Base-by-base conservation (phyloP, 2,888 invertebrate species). In the Leptinotarsa haldemani region DNA sequence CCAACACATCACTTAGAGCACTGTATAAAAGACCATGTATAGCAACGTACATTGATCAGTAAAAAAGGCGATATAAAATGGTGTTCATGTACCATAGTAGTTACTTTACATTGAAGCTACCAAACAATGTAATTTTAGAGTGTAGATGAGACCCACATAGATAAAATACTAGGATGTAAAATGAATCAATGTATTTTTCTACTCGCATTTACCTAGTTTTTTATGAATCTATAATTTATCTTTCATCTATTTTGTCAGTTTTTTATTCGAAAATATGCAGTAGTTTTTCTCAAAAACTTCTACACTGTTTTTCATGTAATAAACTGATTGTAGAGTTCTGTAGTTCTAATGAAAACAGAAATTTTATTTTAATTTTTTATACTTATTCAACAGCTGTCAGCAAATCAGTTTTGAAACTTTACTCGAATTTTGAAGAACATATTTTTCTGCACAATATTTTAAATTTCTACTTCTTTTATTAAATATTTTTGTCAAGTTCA, bases 171-270 rank as follows among this genome's bases (percentile, higher is more conserved):
- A 73, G 72, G 67, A 70, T 65, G 61, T 71, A 74, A 69, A 76
- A 77, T 69, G 70, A 77, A 74, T 76, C 72, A 68, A 81, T 79
- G 81, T 82, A 82, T 82, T 82, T 82, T 82, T 82, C 82, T 82
- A 82, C 82, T 82, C 78, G 80, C 77, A 65, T 66, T 63, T 71
- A 48, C 67, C 69, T 69, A 53, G 47, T 65, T 58, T 70, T 20
- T 53, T 53, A 40, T 40, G 40, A 12, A 40, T 40, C 40, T 40
- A 40, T 16, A 73, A 66, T 20, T 47, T 48, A 52, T 25, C 63
- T 71, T 70, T 65, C 4, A 56, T 22, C 22, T 13, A 20, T 56
- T 56, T 13, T 22, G 9, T 56, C 53, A n/a, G 50, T 15, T 50
- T 50, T 50, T 50, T 50, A 15, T 16, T n/a, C 4, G 1, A 16